Evolutionary conservation across 2,797 vertebrate species (phyloP).

Genomic region (Paratrypauchen microcephalus): DNA sequence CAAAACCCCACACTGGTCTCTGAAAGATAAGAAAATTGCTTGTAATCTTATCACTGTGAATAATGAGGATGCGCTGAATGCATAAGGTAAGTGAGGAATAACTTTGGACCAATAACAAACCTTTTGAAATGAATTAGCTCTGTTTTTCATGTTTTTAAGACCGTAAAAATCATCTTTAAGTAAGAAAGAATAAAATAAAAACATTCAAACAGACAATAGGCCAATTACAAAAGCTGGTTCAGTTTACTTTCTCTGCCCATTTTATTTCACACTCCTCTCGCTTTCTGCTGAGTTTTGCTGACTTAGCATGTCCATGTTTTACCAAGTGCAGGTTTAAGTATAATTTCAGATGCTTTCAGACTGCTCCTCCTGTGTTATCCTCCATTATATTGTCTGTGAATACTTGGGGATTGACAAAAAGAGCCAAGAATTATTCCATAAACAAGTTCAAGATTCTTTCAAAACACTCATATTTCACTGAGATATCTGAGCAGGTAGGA

Average conservation of each 20-base stretch:
- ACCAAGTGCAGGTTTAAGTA: conserved; percentile 49
- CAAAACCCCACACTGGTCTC: too few species aligned
- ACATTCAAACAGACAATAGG: too few species aligned
- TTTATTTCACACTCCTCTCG: not conserved
- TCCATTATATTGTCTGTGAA: conserved; percentile 56
- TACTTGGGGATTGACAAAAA: conserved; percentile 58
- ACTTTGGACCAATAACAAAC: too few species aligned
- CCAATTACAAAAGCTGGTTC: not conserved
- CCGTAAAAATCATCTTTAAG: too few species aligned
- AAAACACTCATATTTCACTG: conserved; percentile 37
- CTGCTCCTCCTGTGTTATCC: conserved; percentile 54
- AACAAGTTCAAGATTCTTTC: conserved; percentile 53
- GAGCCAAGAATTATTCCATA: conserved; percentile 44
- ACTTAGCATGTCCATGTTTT: conserved; percentile 35
- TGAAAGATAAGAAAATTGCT: too few species aligned
- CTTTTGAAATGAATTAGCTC: too few species aligned
- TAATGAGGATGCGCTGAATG: too few species aligned
- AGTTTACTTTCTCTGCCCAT: not conserved
- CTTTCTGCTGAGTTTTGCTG: conserved; percentile 18
- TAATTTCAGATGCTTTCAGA: conserved; percentile 60
- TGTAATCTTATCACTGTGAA: too few species aligned
- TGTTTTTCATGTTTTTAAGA: too few species aligned
- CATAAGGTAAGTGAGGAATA: too few species aligned
- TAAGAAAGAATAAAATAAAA: too few species aligned
- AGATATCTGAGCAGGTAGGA: conserved; percentile 15